Conservation (phyloP, 2,113 vertebrate species). For the Coptodon rendalli region DNA sequence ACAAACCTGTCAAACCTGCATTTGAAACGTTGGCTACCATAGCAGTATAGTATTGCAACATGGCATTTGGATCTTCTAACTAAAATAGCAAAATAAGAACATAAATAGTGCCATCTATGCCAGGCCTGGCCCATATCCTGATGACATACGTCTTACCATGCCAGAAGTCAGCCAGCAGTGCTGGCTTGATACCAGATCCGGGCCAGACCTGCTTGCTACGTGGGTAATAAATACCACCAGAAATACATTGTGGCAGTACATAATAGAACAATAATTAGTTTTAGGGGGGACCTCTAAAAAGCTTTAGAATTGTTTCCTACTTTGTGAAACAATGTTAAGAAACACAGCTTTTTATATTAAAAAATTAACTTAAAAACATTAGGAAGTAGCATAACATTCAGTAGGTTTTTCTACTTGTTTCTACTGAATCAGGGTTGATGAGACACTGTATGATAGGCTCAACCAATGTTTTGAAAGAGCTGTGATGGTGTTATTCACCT, state of each 20-base stretch:
- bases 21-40: not conserved
- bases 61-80: not conserved
- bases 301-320: not conserved
- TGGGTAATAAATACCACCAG: not conserved
- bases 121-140: not conserved
- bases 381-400: not conserved
- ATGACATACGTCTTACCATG: not conserved
- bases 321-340: not conserved
- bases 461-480: not conserved
- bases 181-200: not conserved
- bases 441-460: not conserved
- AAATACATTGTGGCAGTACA: not conserved
- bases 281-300: not conserved
- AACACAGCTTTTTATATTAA: not conserved
- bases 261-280: not conserved
- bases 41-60: not conserved
- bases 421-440: not conserved
- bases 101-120: not conserved
- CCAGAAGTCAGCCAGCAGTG: not conserved
- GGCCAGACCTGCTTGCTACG: not conserved
- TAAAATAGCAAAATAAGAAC: not conserved
- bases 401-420: not conserved
- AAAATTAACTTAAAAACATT: not conserved
- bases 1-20: not conserved
- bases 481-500: not conserved